Conservation (phyloP, 2,113 vertebrate species). For the Coracopsis vasa region DNA sequence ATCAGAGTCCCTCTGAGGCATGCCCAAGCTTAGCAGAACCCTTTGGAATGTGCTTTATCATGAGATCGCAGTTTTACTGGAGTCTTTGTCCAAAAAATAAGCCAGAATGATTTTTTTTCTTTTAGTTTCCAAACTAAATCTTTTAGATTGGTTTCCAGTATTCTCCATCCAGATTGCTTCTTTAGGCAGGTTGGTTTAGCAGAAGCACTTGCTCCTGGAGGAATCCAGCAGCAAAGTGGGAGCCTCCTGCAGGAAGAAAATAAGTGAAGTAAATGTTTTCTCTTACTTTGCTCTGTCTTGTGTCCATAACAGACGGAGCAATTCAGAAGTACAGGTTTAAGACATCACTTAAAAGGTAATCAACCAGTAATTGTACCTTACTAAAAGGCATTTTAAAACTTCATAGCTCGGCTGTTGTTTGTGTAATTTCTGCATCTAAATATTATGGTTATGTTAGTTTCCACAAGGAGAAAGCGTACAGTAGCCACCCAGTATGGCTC, state of each 20-base stretch:
- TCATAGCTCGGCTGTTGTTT: neutral
- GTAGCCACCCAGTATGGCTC: neutral
- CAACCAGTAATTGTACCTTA: neutral
- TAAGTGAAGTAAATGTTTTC: neutral
- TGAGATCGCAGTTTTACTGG: conserved; percentile 23
- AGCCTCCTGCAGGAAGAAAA: conserved; percentile 1
- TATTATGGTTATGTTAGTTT: neutral
- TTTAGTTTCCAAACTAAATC: neutral
- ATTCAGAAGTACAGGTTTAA: neutral
- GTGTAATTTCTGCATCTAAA: neutral
- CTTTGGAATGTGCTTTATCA: neutral
- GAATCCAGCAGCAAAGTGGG: neutral
- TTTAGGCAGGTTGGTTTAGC: conserved; percentile 1
- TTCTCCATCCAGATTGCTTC: neutral
- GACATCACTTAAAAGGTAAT: neutral
- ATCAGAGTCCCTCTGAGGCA: neutral
- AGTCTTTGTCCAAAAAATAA: conserved; percentile 8
- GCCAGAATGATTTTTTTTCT: neutral
- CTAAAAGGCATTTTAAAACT: conserved; percentile 13
- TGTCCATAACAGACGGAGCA: neutral
- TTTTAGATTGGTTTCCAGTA: neutral
- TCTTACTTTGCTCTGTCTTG: neutral
- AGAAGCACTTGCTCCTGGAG: neutral
- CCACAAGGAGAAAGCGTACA: neutral
- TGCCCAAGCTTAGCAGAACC: conserved; percentile 35